Evolutionary conservation across 1,140 invertebrate species (phyloP).

Genomic region (Brachionus calyciflorus): DNA sequence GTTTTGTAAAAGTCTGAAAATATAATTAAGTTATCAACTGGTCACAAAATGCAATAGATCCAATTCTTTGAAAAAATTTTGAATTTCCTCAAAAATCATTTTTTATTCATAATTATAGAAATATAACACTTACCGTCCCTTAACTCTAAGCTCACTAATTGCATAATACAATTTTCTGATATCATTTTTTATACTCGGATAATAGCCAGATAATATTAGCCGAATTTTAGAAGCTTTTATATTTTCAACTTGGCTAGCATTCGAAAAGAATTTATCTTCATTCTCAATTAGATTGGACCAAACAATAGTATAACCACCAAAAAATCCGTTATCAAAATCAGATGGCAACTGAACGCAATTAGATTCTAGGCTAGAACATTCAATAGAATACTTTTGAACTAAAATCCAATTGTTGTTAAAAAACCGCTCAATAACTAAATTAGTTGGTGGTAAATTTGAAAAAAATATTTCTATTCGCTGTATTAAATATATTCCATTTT

Average conservation of each 20-base stretch:
- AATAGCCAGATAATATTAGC: slow-evolving; percentile 10
- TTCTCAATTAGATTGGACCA: neutral
- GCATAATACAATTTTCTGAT: slow-evolving; percentile 74
- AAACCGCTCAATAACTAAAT: neutral
- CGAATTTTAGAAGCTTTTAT: slow-evolving; percentile 13
- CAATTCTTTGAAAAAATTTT: no score
- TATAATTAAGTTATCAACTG: no score
- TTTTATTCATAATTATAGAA: neutral
- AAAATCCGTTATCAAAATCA: slow-evolving; percentile 10
- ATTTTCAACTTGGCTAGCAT: neutral
- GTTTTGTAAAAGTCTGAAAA: no score
- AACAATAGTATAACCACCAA: slow-evolving; percentile 25
- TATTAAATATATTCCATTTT: slow-evolving; percentile 26
- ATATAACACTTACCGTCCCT: slow-evolving; percentile 75
- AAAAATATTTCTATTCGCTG: slow-evolving; percentile 42
- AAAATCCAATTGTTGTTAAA: neutral
- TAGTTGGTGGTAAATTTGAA: slow-evolving; percentile 11
- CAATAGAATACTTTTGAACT: neutral
- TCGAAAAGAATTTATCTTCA: neutral
- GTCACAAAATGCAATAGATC: no score
- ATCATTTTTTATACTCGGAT: slow-evolving; percentile 7
- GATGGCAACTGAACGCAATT: neutral
- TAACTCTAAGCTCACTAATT: slow-evolving; percentile 96
- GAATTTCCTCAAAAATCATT: no score
- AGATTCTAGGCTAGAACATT: neutral